Evolutionary conservation across 2,888 invertebrate species (phyloP).

Genomic region (Mechanitis mazaeus): DNA sequence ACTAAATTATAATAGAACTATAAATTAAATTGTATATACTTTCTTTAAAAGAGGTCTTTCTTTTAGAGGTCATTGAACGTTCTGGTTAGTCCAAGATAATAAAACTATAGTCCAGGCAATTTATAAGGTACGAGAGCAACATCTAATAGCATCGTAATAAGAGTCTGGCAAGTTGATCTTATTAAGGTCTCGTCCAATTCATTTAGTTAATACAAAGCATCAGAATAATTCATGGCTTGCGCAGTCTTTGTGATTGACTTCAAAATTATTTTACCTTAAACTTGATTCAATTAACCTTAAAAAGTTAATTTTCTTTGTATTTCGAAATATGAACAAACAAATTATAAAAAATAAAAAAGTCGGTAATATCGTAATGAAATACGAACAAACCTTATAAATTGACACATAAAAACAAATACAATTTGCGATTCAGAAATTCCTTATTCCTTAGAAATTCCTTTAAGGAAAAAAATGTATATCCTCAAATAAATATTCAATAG

Average conservation of each 20-base stretch:
- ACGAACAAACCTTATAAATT: background rate
- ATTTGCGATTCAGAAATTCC: too few species aligned
- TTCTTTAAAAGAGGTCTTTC: too few species aligned
- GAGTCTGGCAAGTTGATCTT: constrained; percentile 34
- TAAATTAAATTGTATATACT: background rate
- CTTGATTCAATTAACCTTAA: background rate
- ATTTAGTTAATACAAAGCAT: constrained; percentile 11
- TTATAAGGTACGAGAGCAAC: constrained; percentile 8
- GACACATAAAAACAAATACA: too few species aligned
- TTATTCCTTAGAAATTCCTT: too few species aligned
- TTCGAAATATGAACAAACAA: too few species aligned
- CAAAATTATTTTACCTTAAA: constrained; percentile 7
- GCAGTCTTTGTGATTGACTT: constrained; percentile 10
- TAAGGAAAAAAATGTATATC: too few species aligned
- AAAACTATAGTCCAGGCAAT: constrained; percentile 11
- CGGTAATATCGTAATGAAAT: background rate
- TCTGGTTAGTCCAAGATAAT: constrained; percentile 12
- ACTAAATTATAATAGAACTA: background rate
- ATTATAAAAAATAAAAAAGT: too few species aligned
- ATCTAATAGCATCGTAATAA: constrained; percentile 32
- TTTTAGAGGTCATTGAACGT: background rate
- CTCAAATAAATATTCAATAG: too few species aligned
- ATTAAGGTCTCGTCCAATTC: constrained; percentile 18
- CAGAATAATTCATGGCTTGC: constrained; percentile 8
- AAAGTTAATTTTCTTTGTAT: background rate